phyloP scores from a whole-genome alignment of 2,797 vertebrate genomes.

The Sebastes vulpes region DNA sequence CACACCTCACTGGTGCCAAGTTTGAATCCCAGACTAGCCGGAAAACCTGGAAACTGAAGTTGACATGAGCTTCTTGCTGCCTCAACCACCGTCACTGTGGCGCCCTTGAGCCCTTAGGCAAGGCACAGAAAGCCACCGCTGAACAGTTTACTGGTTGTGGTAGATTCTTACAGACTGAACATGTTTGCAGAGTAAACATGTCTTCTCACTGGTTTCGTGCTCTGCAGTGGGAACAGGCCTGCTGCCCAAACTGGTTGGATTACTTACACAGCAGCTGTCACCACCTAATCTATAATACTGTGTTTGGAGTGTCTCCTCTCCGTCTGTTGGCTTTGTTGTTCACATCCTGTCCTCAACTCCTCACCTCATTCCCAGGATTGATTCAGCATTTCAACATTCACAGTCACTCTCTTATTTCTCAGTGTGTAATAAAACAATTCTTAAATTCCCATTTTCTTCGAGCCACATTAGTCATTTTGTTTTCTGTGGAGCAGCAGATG shows the following conservation, averaged over 20 bases:
- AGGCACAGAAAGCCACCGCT: neutral
- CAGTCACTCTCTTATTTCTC: neutral
- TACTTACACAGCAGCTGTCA: constrained; percentile 27
- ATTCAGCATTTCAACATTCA: neutral
- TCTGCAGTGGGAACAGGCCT: neutral
- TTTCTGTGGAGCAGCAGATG: neutral
- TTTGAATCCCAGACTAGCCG: neutral
- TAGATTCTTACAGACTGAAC: neutral
- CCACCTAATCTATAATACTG: neutral
- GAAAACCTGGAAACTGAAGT: neutral
- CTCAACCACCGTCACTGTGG: neutral
- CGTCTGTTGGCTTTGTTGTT: neutral
- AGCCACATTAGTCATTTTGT: neutral
- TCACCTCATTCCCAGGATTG: neutral
- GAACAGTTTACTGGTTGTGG: neutral
- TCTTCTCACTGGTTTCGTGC: neutral
- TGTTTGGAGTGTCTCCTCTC: neutral
- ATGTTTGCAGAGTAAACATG: constrained; percentile 23
- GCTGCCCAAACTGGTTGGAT: neutral
- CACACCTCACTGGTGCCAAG: neutral
- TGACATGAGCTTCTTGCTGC: neutral
- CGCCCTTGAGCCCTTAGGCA: neutral
- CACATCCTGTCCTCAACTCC: neutral
- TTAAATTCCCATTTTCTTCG: neutral
- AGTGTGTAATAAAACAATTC: neutral